phyloP scores from a whole-genome alignment of 2,888 invertebrate genomes.

The Camponotus fellah region DNA sequence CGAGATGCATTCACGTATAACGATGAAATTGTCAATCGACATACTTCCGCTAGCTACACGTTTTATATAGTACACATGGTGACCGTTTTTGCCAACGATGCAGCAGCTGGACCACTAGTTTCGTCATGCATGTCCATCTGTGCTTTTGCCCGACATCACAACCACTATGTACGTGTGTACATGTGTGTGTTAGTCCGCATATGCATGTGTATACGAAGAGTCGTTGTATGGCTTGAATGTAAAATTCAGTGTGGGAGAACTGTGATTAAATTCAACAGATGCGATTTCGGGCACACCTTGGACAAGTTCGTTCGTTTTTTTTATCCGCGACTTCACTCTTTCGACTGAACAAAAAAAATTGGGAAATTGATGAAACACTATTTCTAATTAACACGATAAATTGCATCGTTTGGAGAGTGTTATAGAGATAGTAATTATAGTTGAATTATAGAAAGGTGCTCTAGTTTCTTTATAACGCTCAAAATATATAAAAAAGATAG shows the following conservation, averaged over 20 bases:
- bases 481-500: background rate
- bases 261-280: slow-evolving; percentile 48
- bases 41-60: slow-evolving; percentile 28
- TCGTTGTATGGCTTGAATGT: slow-evolving; percentile 12
- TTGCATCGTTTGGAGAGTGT: background rate
- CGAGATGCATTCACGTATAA: slow-evolving; percentile 28
- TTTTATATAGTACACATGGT: slow-evolving; percentile 42
- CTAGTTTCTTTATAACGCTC: background rate
- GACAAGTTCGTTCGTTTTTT: background rate
- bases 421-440: background rate
- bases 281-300: slow-evolving; percentile 42
- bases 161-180: background rate
- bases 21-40: slow-evolving; percentile 50
- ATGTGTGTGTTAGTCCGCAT: slow-evolving; percentile 4
- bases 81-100: slow-evolving; percentile 52
- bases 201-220: background rate
- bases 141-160: slow-evolving; percentile 31
- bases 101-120: slow-evolving; percentile 57
- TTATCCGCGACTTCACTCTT: background rate
- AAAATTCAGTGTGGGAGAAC: slow-evolving; percentile 46
- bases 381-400: slow-evolving; percentile 7
- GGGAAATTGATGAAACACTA: background rate
- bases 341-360: slow-evolving; percentile 21
- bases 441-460: background rate
- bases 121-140: slow-evolving; percentile 57